Base-by-base conservation (phyloP, 2,888 invertebrate genomes). In the Neocrepidodera transversa region DNA sequence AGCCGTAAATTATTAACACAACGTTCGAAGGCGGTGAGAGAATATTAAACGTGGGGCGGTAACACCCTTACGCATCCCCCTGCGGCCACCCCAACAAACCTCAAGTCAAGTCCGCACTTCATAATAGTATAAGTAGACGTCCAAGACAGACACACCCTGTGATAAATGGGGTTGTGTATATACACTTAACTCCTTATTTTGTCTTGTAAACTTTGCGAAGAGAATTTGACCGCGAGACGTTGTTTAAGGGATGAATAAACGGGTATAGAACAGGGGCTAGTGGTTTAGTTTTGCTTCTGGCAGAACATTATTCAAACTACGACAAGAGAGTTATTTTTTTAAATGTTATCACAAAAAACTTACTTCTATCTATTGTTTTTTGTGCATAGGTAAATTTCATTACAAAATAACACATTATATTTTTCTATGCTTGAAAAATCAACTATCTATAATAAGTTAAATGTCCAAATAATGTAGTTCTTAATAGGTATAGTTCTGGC, bases 121-220 rank as follows among this genome's bases (percentile, higher is more conserved):
- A 73, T 73, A 72, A 73, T 69, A 70, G 69, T 67, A 71, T 73
- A 72, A 73, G 73, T 71, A 72, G 69, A 72, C 71, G 73, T 73
- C 73, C 64, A 59, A 65, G 67, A 65, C 73, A 73, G 73, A 69
- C 71, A 63, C 64, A 63, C 64, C 63, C 62, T 60, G 68, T 73
- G 72, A 73, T 73, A 72, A 72, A 73, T 72, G 73, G 71, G 43
- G 10, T 35, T 69, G 69, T 62, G 71, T 68, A 62, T 60, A 65
- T 64, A 62, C 55, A 58, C 62, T 60, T 56, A 48, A 59, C 63
- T 63, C 63, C 63, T 59, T 63, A 60, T 60, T 62, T 60, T 48
- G 60, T 53, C 56, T 63, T 65, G 61, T 58, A 58, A 66, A 66
- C 47, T 66, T 66, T 30, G 36, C 50, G 54, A 55, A 43, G 43